Evolutionary conservation across 2,888 invertebrate species (phyloP), one percentile per base, ranked within the genome.

Genomic region (Trissolcus japonicus): DNA sequence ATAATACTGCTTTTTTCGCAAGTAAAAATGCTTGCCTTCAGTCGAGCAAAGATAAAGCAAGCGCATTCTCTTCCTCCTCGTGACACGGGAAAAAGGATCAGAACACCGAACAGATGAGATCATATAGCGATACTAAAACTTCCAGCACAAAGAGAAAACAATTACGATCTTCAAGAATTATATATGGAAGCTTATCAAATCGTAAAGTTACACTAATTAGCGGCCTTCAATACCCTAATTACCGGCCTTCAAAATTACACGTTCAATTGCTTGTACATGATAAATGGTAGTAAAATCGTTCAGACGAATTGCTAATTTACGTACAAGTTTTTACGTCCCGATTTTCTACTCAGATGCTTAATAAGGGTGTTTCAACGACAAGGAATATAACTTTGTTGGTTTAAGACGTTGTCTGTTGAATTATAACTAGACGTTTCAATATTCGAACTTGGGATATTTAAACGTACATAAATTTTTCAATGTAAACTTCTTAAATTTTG

Each of bases 11-110:
- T 66, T 84, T 85, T 82, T 4, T 51, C 16, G 19, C 84, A 81
- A 82, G 83, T 81, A 82, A 83, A 86, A 86, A 82, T 84, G 86
- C 86, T 85, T 84, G 83, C 86, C 84, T 79, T 72, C 75, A 78
- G 80, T 69, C 73, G 77, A 80, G 61, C 55, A 66, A 71, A 76
- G 75, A 75, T 75, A 75, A 75, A 76, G 75, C 72, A 35, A 35
- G 9, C 35, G 11, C 35, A 35, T 2, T 11, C 9, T 2, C 35
- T 35, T 35, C 11, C 9, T 11, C 35, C 9, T 1, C 35, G 35
- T 11, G 11, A 6, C 25, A 6, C 43, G 43, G 9, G 9, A 43
- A 14, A 43, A 43, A n/a, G 43, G 13, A n/a, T 3, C 13, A 43
- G 43, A 54, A 41, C 50, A 29, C 35, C 29, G 56, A 25, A 48